Evolutionary conservation across 1,140 invertebrate genomes (phyloP), one percentile per base, ranked within the genome.

Genomic region (Triops longicaudatus): DNA sequence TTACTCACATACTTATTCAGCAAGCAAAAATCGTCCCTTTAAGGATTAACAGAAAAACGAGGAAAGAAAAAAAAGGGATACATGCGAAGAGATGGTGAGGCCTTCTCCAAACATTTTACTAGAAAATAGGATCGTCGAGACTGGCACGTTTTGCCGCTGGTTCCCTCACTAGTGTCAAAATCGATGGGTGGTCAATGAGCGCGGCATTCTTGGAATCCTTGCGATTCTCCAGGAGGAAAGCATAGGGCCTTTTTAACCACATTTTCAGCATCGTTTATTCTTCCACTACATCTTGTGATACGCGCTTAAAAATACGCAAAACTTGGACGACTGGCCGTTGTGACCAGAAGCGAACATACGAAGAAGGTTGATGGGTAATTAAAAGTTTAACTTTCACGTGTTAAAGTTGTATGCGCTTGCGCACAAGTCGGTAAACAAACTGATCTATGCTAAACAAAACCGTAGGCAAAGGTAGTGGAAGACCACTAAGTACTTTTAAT

Each of bases 111-210:
- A 63, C n/a, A 22, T 63, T 17, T 63, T 63, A 22, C 6, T 17
- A n/a, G 17, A 22, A 22, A 63, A 63, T 63, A 63, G 22, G 50
- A 63, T 63, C 50, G 17, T 63, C 50, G 50, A 17, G 50, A 17
- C 50, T 63, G 14, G 50, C 50, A 63, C 4, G 50, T 63, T 63
- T 22, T 63, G 50, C 50, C 50, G 14, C 10, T n/a, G 50, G 50
- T 63, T 63, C 50, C 17, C 50, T 63, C 50, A 63, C 50, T 63
- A 63, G 50, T 63, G 50, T 63, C 50, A 63, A 63, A 63, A 63
- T 63, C 50, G 50, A 63, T 63, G 50, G 50, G 50, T 63, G 50
- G 50, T 63, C 50, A 22, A 63, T 63, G 50, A 63, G 50, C 17
- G n/a, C 50, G 50, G 50, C 50, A 63, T 63, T 63, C 50, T 63